Percentiles rank a stretch among this genome's conserved stretches.
Conservation (phyloP, 1,140 invertebrate genomes). For the Ostrea denselamellosa region DNA sequence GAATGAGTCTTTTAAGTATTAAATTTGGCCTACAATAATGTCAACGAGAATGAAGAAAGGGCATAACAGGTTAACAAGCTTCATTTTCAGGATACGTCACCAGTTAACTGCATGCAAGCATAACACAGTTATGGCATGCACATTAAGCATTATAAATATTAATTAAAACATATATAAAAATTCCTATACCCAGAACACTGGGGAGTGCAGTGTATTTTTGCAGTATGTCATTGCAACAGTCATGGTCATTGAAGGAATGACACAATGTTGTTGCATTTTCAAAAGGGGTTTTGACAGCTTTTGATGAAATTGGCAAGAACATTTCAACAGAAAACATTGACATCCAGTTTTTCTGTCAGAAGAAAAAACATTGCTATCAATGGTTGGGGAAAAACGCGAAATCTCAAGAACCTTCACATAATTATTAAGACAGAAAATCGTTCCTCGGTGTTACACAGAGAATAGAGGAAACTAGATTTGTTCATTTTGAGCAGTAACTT, state of each 20-base stretch:
- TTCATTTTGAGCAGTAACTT: constrained; percentile 13
- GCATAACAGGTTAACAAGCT: background rate
- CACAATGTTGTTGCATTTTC: background rate
- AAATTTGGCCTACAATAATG: constrained; percentile 20
- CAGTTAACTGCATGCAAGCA: constrained; percentile 16
- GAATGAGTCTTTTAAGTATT: background rate
- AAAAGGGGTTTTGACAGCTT: background rate
- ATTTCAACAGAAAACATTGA: background rate
- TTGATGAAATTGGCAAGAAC: background rate
- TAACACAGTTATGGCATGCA: background rate
- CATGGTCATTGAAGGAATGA: too few relatives aligned
- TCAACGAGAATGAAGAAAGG: background rate
- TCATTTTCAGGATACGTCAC: background rate
- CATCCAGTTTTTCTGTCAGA: background rate
- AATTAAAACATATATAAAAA: background rate
- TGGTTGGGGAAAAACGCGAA: background rate
- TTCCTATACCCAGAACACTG: too few relatives aligned
- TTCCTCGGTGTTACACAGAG: background rate
- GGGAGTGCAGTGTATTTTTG: too few relatives aligned
- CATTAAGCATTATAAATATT: background rate
- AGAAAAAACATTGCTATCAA: background rate
- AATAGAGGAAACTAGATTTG: background rate
- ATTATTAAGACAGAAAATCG: background rate
- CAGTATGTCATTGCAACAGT: too few relatives aligned
- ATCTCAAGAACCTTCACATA: background rate